Conservation (phyloP, 2,797 vertebrate species). For the Sciurus vulgaris region DNA sequence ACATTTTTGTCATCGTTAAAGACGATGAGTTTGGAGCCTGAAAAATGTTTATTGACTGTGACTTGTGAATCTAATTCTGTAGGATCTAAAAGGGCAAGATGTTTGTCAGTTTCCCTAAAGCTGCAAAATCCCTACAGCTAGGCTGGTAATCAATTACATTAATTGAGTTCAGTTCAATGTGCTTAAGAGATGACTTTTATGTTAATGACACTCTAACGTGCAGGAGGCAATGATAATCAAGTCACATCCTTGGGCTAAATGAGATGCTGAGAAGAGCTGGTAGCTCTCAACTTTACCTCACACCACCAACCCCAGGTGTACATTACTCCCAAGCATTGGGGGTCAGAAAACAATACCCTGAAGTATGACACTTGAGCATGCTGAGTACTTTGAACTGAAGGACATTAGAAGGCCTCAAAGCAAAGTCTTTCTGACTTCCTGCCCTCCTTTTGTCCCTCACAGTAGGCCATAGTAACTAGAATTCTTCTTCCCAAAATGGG, state of each 20-base stretch:
- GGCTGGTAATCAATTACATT: slow-evolving; percentile 75
- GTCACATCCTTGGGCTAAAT: slow-evolving; percentile 45
- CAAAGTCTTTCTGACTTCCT: background rate
- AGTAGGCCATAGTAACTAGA: background rate
- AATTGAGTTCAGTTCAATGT: slow-evolving; percentile 78
- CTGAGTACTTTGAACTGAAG: background rate
- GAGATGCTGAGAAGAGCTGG: slow-evolving; percentile 19
- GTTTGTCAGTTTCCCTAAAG: slow-evolving; percentile 79
- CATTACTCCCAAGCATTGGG: background rate
- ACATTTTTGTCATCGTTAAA: slow-evolving; percentile 68
- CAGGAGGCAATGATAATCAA: slow-evolving; percentile 67
- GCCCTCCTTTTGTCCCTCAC: too few species aligned
- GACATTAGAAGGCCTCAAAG: background rate
- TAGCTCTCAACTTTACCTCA: slow-evolving; percentile 18
- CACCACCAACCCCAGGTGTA: background rate
- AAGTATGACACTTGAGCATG: background rate
- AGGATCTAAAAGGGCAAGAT: slow-evolving; percentile 79
- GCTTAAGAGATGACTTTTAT: slow-evolving; percentile 79
- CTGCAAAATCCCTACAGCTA: slow-evolving; percentile 72
- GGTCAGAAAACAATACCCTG: background rate
- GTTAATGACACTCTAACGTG: slow-evolving; percentile 70
- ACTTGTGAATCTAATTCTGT: slow-evolving; percentile 75
- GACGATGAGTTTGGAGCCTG: slow-evolving; percentile 56
- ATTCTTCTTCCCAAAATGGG: background rate
- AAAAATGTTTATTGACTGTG: slow-evolving; percentile 77